Conservation (phyloP, 2,888 invertebrate genomes). For the Lepidocyrtinus sp. region DNA sequence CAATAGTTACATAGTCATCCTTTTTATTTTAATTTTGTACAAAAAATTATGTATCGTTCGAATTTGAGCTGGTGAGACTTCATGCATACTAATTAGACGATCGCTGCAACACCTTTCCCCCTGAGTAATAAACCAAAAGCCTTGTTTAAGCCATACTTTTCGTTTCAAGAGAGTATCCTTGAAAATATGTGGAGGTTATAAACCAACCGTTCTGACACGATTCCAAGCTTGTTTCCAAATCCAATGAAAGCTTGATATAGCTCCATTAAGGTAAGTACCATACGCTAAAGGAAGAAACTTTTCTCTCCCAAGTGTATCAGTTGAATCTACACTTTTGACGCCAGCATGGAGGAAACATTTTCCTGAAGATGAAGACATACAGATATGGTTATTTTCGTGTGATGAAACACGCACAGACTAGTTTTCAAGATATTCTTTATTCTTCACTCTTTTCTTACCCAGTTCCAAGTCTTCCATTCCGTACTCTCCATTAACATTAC, state of each 20-base stretch:
- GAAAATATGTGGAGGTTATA: background rate
- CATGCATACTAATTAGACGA: conserved; percentile 62
- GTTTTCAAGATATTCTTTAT: too few species aligned
- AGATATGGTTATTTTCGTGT: background rate
- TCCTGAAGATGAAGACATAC: conserved; percentile 43
- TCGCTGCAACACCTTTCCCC: conserved; percentile 64
- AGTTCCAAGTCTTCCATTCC: conserved; percentile 68
- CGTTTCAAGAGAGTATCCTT: conserved; percentile 7
- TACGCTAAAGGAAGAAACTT: conserved; percentile 64
- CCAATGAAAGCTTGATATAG: conserved; percentile 65
- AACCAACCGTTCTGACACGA: conserved; percentile 59
- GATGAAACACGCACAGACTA: too few species aligned
- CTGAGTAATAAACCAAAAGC: conserved; percentile 33
- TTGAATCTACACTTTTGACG: conserved; percentile 49
- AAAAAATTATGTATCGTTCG: conserved; percentile 55
- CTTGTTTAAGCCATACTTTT: background rate
- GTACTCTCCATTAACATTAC: conserved; percentile 46
- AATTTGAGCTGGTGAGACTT: conserved; percentile 62
- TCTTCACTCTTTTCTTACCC: conserved; percentile 57
- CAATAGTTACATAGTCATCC: too few species aligned
- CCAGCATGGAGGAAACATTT: conserved; percentile 64
- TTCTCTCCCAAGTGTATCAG: conserved; percentile 59
- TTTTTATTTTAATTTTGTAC: conserved; percentile 49
- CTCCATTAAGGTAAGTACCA: conserved; percentile 51
- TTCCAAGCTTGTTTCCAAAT: conserved; percentile 68